phyloP scores from a whole-genome alignment of 1,140 invertebrate genomes.

The Plutomurus gul region DNA sequence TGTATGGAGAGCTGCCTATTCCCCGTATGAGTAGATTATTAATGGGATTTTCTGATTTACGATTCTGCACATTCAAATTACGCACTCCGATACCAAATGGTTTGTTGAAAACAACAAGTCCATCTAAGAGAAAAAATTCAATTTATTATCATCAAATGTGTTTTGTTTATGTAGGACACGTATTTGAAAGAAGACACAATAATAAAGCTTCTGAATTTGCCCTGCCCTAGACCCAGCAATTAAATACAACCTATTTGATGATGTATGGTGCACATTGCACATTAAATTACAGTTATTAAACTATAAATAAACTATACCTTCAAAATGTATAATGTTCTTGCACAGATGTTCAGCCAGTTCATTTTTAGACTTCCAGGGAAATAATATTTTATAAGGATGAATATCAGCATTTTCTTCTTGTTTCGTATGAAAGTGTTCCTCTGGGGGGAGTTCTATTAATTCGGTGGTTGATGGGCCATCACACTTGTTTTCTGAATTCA shows the following conservation, averaged over 20 bases:
- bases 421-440: no score
- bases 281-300: no score
- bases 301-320: no score
- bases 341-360: conserved; percentile 54
- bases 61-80: background rate
- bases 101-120: conserved; percentile 59
- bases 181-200: no score
- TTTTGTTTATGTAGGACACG: no score
- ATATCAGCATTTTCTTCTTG: no score
- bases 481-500: no score
- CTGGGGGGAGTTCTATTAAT: no score
- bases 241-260: no score
- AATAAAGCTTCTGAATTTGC: background rate
- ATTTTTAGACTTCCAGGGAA: conserved; percentile 56
- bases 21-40: conserved; percentile 44
- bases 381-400: conserved; percentile 54
- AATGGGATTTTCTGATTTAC: background rate
- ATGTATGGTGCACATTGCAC: no score
- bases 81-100: conserved; percentile 58
- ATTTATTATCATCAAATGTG: background rate
- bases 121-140: conserved; percentile 55
- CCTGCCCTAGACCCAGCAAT: no score
- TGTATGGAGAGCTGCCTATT: conserved; percentile 51
- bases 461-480: no score
- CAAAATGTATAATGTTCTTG: conserved; percentile 55